These are phyloP conservation scores for Zoanthus sociatus DNA, from an alignment of 92 coral and sea anemone species.

Conservation along the genomic window DNA sequence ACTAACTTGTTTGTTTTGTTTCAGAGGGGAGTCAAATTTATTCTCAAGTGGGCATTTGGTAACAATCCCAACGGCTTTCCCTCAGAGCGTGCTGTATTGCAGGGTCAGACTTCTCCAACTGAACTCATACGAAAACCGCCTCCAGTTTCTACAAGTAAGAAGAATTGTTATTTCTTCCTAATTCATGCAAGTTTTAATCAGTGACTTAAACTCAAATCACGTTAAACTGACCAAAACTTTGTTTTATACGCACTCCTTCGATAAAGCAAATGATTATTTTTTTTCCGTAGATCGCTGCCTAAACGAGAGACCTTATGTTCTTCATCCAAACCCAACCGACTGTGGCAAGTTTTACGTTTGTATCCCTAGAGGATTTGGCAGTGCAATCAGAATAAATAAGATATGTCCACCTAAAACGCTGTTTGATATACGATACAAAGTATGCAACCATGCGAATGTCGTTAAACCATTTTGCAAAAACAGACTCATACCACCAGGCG, in stretches of 20 bases:
- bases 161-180: not conserved
- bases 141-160: not conserved
- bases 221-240: too few relatives aligned
- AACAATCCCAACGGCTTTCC: constrained; percentile 13
- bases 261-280: too few relatives aligned
- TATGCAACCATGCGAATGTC: not conserved
- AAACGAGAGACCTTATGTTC: not conserved
- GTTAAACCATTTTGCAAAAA: not conserved
- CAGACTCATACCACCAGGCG: not conserved
- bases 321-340: not conserved
- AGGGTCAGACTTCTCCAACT: constrained; percentile 11
- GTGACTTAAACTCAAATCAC: not conserved
- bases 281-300: not conserved
- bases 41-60: constrained; percentile 23
- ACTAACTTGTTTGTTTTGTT: not conserved
- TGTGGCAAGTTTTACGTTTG: not conserved
- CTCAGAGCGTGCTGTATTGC: not conserved
- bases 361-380: not conserved
- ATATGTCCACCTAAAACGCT: not conserved
- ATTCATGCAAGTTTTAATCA: too few relatives aligned
- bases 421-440: not conserved
- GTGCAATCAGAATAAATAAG: too few relatives aligned
- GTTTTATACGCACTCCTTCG: not conserved
- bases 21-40: constrained; percentile 7
- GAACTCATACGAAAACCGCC: not conserved